phyloP scores from a whole-genome alignment of 1,140 invertebrate genomes.

The Ceratoteleas bidentatus region DNA sequence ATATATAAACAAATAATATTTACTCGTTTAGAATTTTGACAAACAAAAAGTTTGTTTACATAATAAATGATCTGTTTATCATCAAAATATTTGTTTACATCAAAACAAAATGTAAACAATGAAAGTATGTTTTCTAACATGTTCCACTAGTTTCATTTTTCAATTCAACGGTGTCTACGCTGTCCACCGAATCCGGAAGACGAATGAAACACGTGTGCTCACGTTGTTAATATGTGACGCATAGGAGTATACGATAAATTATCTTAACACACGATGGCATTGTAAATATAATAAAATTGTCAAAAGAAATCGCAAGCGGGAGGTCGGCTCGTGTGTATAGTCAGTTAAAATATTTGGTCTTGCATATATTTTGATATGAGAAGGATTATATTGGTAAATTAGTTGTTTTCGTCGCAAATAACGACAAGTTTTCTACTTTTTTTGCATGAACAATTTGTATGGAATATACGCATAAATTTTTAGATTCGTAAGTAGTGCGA shows the following conservation, averaged over 20 bases:
- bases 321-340: constrained; percentile 26
- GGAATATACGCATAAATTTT: no score
- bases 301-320: constrained; percentile 57
- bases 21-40: no score
- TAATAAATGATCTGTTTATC: no score
- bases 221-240: constrained; percentile 67
- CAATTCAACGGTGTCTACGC: background rate
- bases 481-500: no score
- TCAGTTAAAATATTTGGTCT: constrained; percentile 56
- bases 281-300: constrained; percentile 76
- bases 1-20: no score
- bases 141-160: no score
- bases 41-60: no score
- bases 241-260: constrained; percentile 78
- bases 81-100: no score
- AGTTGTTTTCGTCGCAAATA: background rate
- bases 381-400: background rate
- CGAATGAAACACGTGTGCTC: constrained; percentile 59
- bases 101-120: no score
- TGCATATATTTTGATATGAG: constrained; percentile 39
- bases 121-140: no score
- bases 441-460: no score
- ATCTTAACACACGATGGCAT: constrained; percentile 73
- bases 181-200: constrained; percentile 49
- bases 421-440: no score